Evolutionary conservation across 2,888 invertebrate genomes (phyloP), one percentile per base, ranked within the genome.

Genomic region (Caenorhabditis macrosperma): DNA sequence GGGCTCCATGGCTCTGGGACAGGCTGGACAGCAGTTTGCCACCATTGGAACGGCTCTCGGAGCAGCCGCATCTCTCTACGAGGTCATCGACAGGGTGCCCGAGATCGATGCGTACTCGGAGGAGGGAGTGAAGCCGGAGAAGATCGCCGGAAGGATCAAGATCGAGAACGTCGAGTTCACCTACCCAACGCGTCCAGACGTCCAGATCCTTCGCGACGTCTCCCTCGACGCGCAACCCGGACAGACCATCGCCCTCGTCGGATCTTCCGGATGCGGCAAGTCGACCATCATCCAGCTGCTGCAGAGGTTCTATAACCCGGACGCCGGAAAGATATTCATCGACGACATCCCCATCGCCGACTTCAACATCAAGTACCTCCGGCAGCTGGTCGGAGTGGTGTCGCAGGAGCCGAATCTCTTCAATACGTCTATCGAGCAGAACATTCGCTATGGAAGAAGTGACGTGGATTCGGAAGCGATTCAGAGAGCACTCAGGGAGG

Each of bases 11-110:
- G 91, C 92, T 0, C 85, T 96, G 77, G 95, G 95, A 15, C 94
- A 94, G 91, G 94, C 95, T 0, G 94, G 95, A 0, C 95, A 95
- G 0, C 94, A 94, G 77, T 93, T 95, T 89, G 94, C 95, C 89
- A 93, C 94, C 4, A 94, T 96, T 86, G 94, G 94, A 0, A 93
- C 94, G 24, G 95, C 95, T 0, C 93, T 86, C 35, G 95, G 95
- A 0, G 94, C 95, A 0, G 95, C 94, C 0, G 93, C 94, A 1
- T 90, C 90, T 0, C 90, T 93, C 7, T 92, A 91, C 67, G 91
- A 91, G n/a, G 91, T 92, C 28, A 92, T 93, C 71, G 92, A 92
- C 78, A 87, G 91, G 38, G 91, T 91, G 22, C 88, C 89, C 0
- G 87, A 89, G 54, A 89, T 89, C 44, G 89, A 89, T 63, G 80